Evolutionary conservation across 2,888 invertebrate genomes (phyloP), one percentile per base, ranked within the genome.

Genomic region (Hyalella azteca): DNA sequence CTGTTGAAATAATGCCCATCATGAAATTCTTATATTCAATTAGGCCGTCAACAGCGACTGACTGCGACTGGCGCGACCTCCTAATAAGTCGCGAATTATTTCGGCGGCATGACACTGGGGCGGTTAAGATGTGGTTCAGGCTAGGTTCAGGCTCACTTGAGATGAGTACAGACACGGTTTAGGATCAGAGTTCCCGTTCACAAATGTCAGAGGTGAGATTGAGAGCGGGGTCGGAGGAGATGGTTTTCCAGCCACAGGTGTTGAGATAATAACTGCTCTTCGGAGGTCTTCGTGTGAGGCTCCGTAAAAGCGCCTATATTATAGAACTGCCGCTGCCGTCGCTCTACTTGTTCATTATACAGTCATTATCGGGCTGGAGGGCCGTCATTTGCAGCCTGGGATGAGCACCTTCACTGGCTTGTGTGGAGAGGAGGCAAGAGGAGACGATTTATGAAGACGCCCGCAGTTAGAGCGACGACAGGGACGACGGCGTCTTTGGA

Each of bases 301-400:
- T 32, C 3, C 66, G 66, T 66, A 66, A 66, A 66, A 66, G 36
- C 66, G 36, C 36, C 19, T n/a, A 36, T 36, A 66, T 66, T 66
- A 66, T 32, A 29, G 66, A 66, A 66, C 66, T 36, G 66, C 66
- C 36, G 66, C 66, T 36, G 66, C 66, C 36, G 66, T 66, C 66
- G 66, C 39, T 66, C 36, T 36, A 66, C 66, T 66, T 66, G 66
- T 66, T 66, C 66, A 66, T 66, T 66, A 66, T 66, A 66, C 66
- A 66, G 66, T 66, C 66, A 66, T 66, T 66, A 66, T 66, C 66
- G 66, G 66, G 66, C 66, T 32, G 36, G 66, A 66, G 66, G 66
- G 36, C 66, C 66, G 36, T 36, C 66, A 66, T 66, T 66, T 66
- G 66, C 66, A 29, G 66, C 66, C 36, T 36, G 32, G 66, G 66